Evolutionary conservation across 2,888 invertebrate genomes (phyloP).

Genomic region (Zaprionus lineosus): DNA sequence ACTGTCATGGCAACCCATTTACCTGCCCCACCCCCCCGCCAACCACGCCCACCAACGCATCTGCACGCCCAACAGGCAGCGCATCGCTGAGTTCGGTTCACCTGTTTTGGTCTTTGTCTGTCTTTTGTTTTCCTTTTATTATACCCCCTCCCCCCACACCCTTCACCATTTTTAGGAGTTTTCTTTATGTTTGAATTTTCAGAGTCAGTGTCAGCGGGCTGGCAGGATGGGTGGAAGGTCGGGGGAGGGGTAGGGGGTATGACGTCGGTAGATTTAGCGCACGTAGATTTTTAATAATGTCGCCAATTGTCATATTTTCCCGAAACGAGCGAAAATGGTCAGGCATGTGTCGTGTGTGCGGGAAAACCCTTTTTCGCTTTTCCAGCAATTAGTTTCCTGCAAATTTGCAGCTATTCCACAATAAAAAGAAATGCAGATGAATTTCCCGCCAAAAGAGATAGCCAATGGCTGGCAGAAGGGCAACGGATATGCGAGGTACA

Average conservation of each 20-base stretch:
- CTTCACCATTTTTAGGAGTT: no score
- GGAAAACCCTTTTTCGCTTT: conserved; percentile 13
- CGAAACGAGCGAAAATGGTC: conserved; percentile 58
- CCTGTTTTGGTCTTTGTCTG: conserved; percentile 50
- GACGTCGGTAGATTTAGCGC: conserved; percentile 76
- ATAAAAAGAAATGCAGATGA: conserved; percentile 43
- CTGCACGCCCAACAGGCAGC: conserved; percentile 16
- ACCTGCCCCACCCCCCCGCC: not conserved
- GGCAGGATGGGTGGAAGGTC: no score
- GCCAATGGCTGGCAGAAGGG: not conserved
- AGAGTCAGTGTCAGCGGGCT: no score
- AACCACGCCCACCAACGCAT: not conserved
- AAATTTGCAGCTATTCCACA: conserved; percentile 43
- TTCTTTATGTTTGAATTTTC: conserved; percentile 22
- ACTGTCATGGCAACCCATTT: conserved; percentile 50
- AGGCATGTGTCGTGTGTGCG: conserved; percentile 33
- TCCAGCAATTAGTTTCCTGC: conserved; percentile 50
- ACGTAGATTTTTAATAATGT: conserved; percentile 70
- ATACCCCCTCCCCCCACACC: no score
- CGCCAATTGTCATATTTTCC: conserved; percentile 75
- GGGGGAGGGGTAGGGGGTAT: no score
- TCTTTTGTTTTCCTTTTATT: conserved; percentile 13
- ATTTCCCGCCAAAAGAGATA: conserved; percentile 13
- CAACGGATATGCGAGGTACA: no score
- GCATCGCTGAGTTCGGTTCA: conserved; percentile 28